Base-by-base conservation (phyloP, 1,140 invertebrate species). In the Cherax destructor region DNA sequence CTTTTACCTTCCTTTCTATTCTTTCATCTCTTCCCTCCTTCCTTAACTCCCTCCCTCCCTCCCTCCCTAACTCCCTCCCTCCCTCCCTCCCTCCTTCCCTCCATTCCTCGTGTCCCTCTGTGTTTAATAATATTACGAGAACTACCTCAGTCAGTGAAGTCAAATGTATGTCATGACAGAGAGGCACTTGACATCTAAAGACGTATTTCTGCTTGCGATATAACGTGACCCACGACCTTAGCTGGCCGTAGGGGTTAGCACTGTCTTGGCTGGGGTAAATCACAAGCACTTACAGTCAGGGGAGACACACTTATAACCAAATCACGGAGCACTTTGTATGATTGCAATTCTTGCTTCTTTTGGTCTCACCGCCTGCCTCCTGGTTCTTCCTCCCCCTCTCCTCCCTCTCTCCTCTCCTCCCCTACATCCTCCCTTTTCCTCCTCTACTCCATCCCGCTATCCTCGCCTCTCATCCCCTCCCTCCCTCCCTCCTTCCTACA, bases 321-420 rank as follows among this genome's bases (percentile, higher is more conserved):
- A 89, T 89, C 87, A 89, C 79, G 83, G 79, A 89, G 87, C 87
- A 89, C 87, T 89, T 89, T 89, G 87, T 83, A 89, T 83, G 87
- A 89, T 89, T 89, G 79, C 87, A 18, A 61, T 76, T 76, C 86
- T 52, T 81, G 30, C 41, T 21, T 47, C 21, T 85, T 7, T 18
- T 59, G 4, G 11, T 52, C 47, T 1, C 41, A 6, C 49, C 3
- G 52, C 30, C 30, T 41, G 0, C 83, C n/a, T 47, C 78, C 52
- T 52, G 0, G 47, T n/a, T 52, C 11, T 18, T 30, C 52, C 13
- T 30, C 7, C 56, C n/a, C 30, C 41, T 21, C 47, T 41, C 30
- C 30, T 41, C 30, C 30, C 30, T 2, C 30, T 41, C 30, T 41
- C 30, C 41, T 52, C 47, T 1, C 41, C 24, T 72, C 3, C 13